Conservation (phyloP, 2,888 invertebrate genomes). For the Pseudococcus jackbeardsleyi region DNA sequence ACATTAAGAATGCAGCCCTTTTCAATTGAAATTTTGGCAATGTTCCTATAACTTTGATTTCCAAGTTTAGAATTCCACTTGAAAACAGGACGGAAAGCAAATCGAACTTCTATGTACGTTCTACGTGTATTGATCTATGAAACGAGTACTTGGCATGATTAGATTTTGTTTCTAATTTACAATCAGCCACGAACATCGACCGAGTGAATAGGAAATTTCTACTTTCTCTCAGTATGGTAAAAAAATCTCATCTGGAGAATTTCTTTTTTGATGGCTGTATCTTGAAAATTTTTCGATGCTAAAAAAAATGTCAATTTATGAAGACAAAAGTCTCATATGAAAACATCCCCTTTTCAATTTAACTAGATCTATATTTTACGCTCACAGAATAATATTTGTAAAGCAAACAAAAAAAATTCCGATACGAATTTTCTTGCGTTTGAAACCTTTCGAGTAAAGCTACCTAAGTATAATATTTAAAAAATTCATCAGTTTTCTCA, state of each 20-base stretch:
- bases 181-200: background rate
- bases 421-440: too few relatives aligned
- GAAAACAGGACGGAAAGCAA: background rate
- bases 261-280: too few relatives aligned
- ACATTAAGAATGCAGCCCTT: conserved; percentile 26
- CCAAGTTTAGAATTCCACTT: background rate
- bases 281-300: too few relatives aligned
- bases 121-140: background rate
- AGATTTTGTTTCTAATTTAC: background rate
- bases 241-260: too few relatives aligned
- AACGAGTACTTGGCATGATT: background rate
- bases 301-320: too few relatives aligned
- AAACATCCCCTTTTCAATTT: too few relatives aligned
- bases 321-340: too few relatives aligned
- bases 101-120: background rate
- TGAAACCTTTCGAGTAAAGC: too few relatives aligned
- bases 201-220: background rate
- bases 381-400: too few relatives aligned
- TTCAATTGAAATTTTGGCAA: conserved; percentile 26
- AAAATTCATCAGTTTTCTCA: background rate
- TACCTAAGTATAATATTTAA: background rate
- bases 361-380: too few relatives aligned
- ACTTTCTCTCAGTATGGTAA: too few relatives aligned
- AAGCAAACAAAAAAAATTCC: too few relatives aligned
- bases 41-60: conserved; percentile 40